A percentile compares a stretch with the other conserved stretches of the same genome.
phyloP scores from a whole-genome alignment of 2,888 invertebrate species.

The Dynastes grantii region DNA sequence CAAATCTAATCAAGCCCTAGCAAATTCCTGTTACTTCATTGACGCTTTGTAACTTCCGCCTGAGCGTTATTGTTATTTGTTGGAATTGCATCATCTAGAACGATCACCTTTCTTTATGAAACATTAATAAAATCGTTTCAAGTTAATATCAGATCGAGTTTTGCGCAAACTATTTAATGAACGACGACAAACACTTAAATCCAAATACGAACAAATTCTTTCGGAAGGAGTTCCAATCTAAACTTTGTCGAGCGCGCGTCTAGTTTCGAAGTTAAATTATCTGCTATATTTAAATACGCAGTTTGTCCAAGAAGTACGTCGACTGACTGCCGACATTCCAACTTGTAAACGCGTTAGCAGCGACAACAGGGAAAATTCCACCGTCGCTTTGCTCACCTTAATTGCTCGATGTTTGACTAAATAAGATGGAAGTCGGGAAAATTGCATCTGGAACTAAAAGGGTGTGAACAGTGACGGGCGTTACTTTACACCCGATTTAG shows the following conservation, averaged over 20 bases:
- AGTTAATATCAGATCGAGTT: background rate
- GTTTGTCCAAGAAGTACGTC: background rate
- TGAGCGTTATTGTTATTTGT: too few relatives aligned
- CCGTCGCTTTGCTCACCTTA: constrained; percentile 2
- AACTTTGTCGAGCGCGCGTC: constrained; percentile 1
- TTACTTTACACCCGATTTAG: background rate
- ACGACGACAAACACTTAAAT: background rate
- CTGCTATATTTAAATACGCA: constrained; percentile 1
- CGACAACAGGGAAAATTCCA: background rate
- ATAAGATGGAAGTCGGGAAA: constrained; percentile 6
- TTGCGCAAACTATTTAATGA: background rate
- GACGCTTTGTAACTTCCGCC: too few relatives aligned
- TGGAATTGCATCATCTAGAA: too few relatives aligned
- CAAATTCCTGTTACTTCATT: too few relatives aligned
- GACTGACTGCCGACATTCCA: background rate
- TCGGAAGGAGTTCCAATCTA: background rate
- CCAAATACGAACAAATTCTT: background rate
- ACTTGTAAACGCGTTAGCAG: background rate
- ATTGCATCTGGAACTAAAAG: background rate
- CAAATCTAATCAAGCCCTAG: too few relatives aligned
- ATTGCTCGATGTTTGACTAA: constrained; percentile 15
- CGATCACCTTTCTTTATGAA: background rate
- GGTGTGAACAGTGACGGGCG: background rate
- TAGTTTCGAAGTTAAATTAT: constrained; percentile 13
- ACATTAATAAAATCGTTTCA: background rate